Evolutionary conservation across 2,797 vertebrate genomes (phyloP).

Genomic region (Lophotriccus pileatus): DNA sequence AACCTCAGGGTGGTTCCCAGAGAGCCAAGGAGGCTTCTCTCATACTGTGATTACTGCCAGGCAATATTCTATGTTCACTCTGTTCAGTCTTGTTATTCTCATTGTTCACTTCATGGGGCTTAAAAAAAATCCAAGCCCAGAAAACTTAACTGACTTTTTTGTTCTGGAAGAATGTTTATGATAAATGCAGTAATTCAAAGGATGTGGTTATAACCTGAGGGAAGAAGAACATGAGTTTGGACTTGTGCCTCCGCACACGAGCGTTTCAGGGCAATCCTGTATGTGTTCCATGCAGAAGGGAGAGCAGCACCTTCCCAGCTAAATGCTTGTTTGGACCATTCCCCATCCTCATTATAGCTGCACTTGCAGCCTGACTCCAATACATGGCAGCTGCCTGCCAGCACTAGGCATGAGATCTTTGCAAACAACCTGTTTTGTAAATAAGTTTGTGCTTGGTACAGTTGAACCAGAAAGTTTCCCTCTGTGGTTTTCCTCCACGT

Average conservation of each 20-base stretch:
- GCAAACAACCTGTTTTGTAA: background rate
- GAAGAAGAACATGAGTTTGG: background rate
- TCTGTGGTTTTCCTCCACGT: background rate
- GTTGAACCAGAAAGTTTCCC: background rate
- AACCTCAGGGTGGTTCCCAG: background rate
- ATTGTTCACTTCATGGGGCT: background rate
- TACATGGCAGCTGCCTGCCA: background rate
- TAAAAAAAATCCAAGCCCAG: background rate
- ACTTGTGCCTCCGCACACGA: background rate
- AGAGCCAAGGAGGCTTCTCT: background rate
- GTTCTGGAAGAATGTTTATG: background rate
- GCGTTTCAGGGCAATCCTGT: background rate
- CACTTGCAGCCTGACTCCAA: background rate
- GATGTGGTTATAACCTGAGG: background rate
- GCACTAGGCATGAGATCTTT: background rate
- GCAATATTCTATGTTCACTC: background rate
- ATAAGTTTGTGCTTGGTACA: background rate
- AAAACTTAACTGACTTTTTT: background rate
- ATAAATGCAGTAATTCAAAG: background rate
- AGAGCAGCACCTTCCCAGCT: background rate
- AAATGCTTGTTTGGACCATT: background rate
- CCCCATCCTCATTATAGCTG: background rate
- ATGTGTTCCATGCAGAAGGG: background rate
- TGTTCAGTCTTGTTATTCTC: background rate
- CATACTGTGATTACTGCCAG: background rate